phyloP scores from a whole-genome alignment of 2,888 invertebrate species.

The Orthosia incerta region DNA sequence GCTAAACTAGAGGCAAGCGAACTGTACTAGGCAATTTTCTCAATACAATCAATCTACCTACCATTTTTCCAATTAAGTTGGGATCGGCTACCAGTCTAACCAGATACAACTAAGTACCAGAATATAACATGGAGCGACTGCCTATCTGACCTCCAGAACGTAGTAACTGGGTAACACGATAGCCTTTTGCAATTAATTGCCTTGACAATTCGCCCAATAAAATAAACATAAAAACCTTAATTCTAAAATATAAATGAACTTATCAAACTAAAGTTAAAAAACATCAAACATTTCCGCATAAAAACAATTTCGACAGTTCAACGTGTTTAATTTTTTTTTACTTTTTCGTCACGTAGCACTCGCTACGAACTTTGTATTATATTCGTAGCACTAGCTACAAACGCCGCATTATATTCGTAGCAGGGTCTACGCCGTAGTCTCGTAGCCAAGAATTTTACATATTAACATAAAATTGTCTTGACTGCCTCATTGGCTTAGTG shows the following conservation, averaged over 20 bases:
- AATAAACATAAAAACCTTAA: conserved; percentile 9
- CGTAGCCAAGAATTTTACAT: conserved; percentile 28
- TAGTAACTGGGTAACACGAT: too few relatives aligned
- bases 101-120: too few relatives aligned
- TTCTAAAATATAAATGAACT: conserved; percentile 13
- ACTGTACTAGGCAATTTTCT: background rate
- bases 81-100: too few relatives aligned
- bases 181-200: too few relatives aligned
- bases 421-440: conserved; percentile 38
- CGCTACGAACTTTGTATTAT: conserved; percentile 50
- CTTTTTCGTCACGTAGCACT: conserved; percentile 44
- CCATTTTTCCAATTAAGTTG: too few relatives aligned
- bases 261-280: conserved; percentile 8
- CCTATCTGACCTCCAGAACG: too few relatives aligned
- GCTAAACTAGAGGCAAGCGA: background rate
- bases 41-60: too few relatives aligned
- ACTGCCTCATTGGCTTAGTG: background rate
- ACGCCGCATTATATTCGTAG: conserved; percentile 48
- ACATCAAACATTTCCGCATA: conserved; percentile 26
- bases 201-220: background rate
- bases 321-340: conserved; percentile 25
- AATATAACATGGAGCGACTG: too few relatives aligned
- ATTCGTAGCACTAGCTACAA: conserved; percentile 55
- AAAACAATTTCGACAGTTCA: conserved; percentile 41
- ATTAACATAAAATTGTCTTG: conserved; percentile 27